Percentiles rank a stretch among this genome's conserved stretches.
Evolutionary conservation across 2,888 invertebrate species (phyloP).

Genomic region (Theretra japonica): DNA sequence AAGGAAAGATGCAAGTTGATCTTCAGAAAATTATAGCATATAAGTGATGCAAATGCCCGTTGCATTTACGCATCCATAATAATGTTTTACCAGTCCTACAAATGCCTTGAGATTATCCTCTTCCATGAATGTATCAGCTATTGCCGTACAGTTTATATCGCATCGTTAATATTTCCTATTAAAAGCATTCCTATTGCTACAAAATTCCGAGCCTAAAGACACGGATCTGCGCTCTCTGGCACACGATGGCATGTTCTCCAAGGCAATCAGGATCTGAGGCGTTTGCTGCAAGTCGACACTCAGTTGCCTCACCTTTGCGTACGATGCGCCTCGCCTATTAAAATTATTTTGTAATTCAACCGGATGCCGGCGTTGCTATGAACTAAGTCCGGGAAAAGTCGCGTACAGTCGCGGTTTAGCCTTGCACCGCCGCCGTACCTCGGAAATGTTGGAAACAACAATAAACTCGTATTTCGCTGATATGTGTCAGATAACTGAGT

Average conservation of each 20-base stretch:
- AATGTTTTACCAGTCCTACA: too few species aligned
- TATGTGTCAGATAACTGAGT: slow-evolving; percentile 24
- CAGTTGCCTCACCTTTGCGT: slow-evolving; percentile 18
- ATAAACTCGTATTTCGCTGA: slow-evolving; percentile 22
- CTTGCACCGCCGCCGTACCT: slow-evolving; percentile 16
- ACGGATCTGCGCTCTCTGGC: slow-evolving; percentile 2
- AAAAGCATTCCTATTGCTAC: neutral
- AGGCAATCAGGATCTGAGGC: slow-evolving; percentile 20
- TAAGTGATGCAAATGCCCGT: too few species aligned
- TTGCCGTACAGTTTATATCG: too few species aligned
- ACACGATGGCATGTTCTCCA: slow-evolving; percentile 15
- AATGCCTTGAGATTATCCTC: too few species aligned
- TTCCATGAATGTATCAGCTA: neutral
- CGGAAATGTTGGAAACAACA: slow-evolving; percentile 25
- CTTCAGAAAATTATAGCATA: too few species aligned
- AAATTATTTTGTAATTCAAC: slow-evolving; percentile 24
- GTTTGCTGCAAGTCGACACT: neutral
- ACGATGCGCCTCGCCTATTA: slow-evolving; percentile 24
- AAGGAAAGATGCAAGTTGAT: too few species aligned
- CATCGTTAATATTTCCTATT: too few species aligned
- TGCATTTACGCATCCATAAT: too few species aligned
- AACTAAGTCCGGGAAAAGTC: slow-evolving; percentile 25
- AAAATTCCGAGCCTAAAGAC: slow-evolving; percentile 6
- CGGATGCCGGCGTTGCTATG: slow-evolving; percentile 24
- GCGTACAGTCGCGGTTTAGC: slow-evolving; percentile 13